phyloP scores from a whole-genome alignment of 2,888 invertebrate species.

The Scotopteryx bipunctaria region DNA sequence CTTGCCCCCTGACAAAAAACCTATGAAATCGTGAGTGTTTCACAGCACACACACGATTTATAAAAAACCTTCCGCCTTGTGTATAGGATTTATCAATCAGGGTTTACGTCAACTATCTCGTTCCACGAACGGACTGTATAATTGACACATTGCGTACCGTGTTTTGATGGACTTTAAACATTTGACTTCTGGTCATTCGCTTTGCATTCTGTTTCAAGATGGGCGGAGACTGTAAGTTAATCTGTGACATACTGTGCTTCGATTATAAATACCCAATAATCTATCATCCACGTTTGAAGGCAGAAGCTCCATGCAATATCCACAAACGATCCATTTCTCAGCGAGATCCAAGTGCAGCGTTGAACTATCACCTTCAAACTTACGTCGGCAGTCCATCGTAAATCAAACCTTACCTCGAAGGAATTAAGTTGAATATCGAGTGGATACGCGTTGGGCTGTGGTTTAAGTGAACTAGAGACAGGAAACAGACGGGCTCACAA shows the following conservation, averaged over 20 bases:
- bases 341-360: constrained; percentile 15
- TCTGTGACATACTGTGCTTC: too few relatives aligned
- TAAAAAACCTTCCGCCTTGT: too few relatives aligned
- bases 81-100: too few relatives aligned
- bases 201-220: too few relatives aligned
- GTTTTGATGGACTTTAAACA: too few relatives aligned
- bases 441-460: constrained; percentile 8
- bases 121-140: too few relatives aligned
- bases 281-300: background rate
- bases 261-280: background rate
- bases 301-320: constrained; percentile 14
- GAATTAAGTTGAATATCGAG: constrained; percentile 11
- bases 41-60: too few relatives aligned
- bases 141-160: too few relatives aligned
- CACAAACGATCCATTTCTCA: constrained; percentile 20
- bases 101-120: too few relatives aligned
- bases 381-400: constrained; percentile 5
- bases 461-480: constrained; percentile 17
- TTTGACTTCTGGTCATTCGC: too few relatives aligned
- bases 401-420: constrained; percentile 15
- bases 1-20: background rate
- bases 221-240: too few relatives aligned
- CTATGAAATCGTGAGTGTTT: too few relatives aligned
- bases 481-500: constrained; percentile 19
- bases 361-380: constrained; percentile 27